Base-by-base conservation (phyloP, 2,888 invertebrate species). In the Strigamia transsilvanica region DNA sequence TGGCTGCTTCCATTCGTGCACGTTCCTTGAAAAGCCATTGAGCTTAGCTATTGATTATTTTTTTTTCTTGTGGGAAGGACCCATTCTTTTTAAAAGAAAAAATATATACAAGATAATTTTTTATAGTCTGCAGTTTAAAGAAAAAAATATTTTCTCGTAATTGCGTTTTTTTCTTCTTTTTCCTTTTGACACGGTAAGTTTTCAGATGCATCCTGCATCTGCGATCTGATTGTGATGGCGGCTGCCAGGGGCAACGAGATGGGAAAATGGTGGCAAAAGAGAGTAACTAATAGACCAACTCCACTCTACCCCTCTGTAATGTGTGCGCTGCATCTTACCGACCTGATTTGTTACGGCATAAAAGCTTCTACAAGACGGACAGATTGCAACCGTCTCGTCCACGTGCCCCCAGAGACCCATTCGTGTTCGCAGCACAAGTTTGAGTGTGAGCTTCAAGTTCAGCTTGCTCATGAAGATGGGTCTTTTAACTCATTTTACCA, bases 331-430 rank as follows among this genome's bases (percentile, higher is more conserved):
- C 73, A 73, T 73, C 73, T 73, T 32, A 27, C 73, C 73, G 32
- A 73, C 73, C 73, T 73, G 73, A 73, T 73, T 73, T 73, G 73
- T 73, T 32, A 73, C 73, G 73, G 27, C 73, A 73, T 73, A 73
- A 73, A 73, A 73, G 73, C 73, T 73, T 56, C 73, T 73, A 27
- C 73, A 73, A 73, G 73, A 73, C 73, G 73, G 73, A 73, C 73
- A 73, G 73, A 73, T 73, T 73, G 73, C 73, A 73, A 73, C 73
- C 73, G 73, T 27, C 73, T 73, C 73, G 73, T 73, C 73, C 73
- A 73, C 73, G 73, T 73, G 73, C 73, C 73, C 73, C 73, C n/a
- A 1, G 73, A 73, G 73, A 27, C 73, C 73, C 73, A 73, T 73
- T 73, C 27, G 32, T 73, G 73, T 73, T 23, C 23, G 73, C n/a